phyloP scores from a whole-genome alignment of 2,797 vertebrate species.

The Pangasius mekongensis region DNA sequence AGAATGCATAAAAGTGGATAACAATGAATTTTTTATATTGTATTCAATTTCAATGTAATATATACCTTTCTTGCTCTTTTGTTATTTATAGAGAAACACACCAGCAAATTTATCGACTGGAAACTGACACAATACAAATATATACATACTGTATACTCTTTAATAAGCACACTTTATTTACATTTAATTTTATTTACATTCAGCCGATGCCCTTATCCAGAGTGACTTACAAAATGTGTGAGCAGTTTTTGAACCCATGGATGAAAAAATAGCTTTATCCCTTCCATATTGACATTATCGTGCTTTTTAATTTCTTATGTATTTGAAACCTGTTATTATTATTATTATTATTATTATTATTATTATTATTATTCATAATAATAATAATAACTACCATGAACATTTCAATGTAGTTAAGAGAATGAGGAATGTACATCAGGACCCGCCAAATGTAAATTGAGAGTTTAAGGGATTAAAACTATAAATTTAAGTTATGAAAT shows the following conservation, averaged over 20 bases:
- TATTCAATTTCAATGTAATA: not conserved
- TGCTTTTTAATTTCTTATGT: not conserved
- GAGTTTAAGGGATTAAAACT: not conserved
- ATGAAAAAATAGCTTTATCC: not conserved
- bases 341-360: not conserved
- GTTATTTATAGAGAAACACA: not conserved
- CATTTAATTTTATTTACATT: not conserved
- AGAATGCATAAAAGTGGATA: slow-evolving; percentile 33
- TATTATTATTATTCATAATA: not conserved
- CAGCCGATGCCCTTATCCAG: not conserved
- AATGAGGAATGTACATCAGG: not conserved
- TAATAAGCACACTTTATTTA: not conserved
- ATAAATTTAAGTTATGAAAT: not conserved
- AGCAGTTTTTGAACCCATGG: not conserved
- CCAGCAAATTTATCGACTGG: not conserved
- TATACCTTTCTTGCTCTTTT: not conserved
- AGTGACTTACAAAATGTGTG: not conserved
- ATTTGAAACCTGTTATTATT: not conserved
- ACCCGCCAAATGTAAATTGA: not conserved
- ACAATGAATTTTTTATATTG: not conserved
- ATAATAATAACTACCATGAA: not conserved
- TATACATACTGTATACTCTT: not conserved
- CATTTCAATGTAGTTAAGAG: not conserved
- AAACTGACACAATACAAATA: not conserved
- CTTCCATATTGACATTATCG: not conserved